Base-by-base conservation (phyloP, 1,140 invertebrate genomes). In the Eumaeus atala region DNA sequence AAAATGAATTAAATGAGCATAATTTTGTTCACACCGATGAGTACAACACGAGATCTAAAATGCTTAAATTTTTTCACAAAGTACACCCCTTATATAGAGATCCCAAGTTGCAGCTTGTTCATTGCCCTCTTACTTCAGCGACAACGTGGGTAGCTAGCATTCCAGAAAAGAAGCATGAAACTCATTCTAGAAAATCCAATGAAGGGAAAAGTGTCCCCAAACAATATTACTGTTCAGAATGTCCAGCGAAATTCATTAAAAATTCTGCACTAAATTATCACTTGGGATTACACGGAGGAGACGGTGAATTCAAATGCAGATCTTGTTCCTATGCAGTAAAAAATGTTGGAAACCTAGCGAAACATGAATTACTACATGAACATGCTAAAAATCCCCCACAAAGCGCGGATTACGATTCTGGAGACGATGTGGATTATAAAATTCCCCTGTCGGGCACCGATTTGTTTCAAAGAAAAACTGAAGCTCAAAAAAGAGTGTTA, bases 251-350 rank as follows among this genome's bases (percentile, higher is more conserved):
- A 64, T 93, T 93, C 67, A 89, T 92, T 62, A 91, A 94, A 84
- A 82, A 89, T 54, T 89, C 92, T 50, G 91, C 92, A 49, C 77
- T 95, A 49, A 90, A 91, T 52, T 94, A 94, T 69, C 95, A 96
- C 62, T 87, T 91, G 69, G 91, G 91, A 7, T 76, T 95, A 47
- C 93, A 94, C 56, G 92, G 92, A 0, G 90, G 92, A 0, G 89
- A 91, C 14, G 92, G 91, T 17, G 88, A 91, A 14, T 91, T 92
- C 69, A 93, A 92, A 59, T 97, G 95, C 71, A 90, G 91, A n/a
- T 91, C 93, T 59, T 97, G 96, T 81, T 93, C 93, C 71, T 97
- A 96, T 77, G 91, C 92, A 28, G 93, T 94, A 0, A 94, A 93
- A 67, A 94, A 93, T 8, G 89, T 91, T 12, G 93, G 93, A 14